Conservation (phyloP, 2,797 vertebrate genomes). For the Clamator glandarius region DNA sequence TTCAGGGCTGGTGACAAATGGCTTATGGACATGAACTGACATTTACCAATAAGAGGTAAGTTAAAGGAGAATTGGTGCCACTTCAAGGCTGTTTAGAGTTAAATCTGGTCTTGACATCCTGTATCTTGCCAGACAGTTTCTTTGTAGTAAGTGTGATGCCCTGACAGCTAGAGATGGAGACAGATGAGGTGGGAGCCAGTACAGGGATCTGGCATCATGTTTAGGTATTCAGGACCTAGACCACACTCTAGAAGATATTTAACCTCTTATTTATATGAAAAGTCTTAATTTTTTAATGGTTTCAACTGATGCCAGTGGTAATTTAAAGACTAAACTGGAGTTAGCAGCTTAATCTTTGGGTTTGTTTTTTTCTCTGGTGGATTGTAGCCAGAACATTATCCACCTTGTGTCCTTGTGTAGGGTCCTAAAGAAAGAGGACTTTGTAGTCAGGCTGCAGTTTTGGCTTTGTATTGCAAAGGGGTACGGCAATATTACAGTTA, state of each 20-base stretch:
- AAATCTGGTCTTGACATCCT: constrained; percentile 16
- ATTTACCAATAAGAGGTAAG: not conserved
- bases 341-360: not conserved
- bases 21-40: not conserved
- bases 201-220: not conserved
- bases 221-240: not conserved
- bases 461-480: not conserved
- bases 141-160: not conserved
- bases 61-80: not conserved
- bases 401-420: not conserved
- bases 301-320: not conserved
- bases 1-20: not conserved
- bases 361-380: not conserved
- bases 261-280: not conserved
- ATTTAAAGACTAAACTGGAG: not conserved
- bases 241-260: not conserved
- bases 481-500: not conserved
- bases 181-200: not conserved
- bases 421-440: not conserved
- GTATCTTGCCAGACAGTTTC: not conserved
- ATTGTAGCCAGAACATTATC: not conserved
- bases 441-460: not conserved
- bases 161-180: not conserved
- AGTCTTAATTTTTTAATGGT: not conserved
- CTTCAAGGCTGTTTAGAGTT: constrained; percentile 2